Conservation (phyloP, 2,113 vertebrate genomes). For the Xenopus laevis region DNA sequence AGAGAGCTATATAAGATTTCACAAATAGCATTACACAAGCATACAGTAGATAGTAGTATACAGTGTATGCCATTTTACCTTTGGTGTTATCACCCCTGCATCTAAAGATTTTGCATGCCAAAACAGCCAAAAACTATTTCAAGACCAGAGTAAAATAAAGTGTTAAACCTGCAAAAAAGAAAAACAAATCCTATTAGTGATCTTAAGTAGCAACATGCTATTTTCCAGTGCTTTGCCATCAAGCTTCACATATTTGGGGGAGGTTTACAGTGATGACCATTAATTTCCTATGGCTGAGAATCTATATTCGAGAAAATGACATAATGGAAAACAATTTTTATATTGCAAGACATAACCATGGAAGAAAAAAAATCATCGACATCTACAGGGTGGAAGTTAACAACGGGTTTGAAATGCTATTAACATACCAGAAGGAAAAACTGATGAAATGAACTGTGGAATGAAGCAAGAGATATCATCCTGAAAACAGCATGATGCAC, state of each 20-base stretch:
- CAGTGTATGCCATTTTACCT: too few species aligned
- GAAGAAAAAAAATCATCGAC: slow-evolving; percentile 33
- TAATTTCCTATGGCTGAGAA: slow-evolving; percentile 33
- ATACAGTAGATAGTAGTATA: too few species aligned
- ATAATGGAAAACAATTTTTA: slow-evolving; percentile 45
- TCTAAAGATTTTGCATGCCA: too few species aligned
- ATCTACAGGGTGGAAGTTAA: slow-evolving; percentile 43
- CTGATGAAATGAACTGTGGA: slow-evolving; percentile 44
- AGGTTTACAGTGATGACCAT: slow-evolving; percentile 31
- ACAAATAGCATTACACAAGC: too few species aligned
- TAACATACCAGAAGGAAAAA: slow-evolving; percentile 45
- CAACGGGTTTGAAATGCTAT: slow-evolving; percentile 38
- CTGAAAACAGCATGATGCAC: slow-evolving; percentile 40
- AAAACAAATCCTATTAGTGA: slow-evolving; percentile 5
- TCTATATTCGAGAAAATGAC: slow-evolving; percentile 42
- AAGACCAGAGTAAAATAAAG: background rate
- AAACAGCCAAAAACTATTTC: too few species aligned
- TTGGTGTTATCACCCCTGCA: too few species aligned
- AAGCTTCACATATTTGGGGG: slow-evolving; percentile 41
- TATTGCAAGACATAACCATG: slow-evolving; percentile 40
- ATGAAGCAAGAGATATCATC: slow-evolving; percentile 43
- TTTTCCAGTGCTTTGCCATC: slow-evolving; percentile 29
- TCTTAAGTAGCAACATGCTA: slow-evolving; percentile 28
- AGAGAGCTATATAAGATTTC: too few species aligned
- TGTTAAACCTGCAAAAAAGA: slow-evolving; percentile 24